Evolutionary conservation across 2,888 invertebrate genomes (phyloP).

Genomic region (Meganola albula): DNA sequence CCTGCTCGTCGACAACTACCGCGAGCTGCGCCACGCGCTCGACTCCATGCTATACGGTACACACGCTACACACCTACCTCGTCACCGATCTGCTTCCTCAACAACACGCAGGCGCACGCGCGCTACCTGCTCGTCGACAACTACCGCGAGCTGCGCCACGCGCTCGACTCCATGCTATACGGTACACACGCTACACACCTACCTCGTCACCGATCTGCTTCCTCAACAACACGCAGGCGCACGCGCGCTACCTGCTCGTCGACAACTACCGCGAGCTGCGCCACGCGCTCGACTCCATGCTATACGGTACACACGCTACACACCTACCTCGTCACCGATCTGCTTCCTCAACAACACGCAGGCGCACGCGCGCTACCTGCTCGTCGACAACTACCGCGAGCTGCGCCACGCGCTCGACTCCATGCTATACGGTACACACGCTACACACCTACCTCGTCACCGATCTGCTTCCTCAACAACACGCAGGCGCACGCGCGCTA

Average conservation of each 20-base stretch:
- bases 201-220: slow-evolving; percentile 82
- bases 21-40: slow-evolving; percentile 82
- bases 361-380: slow-evolving; percentile 82
- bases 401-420: slow-evolving; percentile 81
- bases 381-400: slow-evolving; percentile 86
- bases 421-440: slow-evolving; percentile 83
- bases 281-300: slow-evolving; percentile 78
- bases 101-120: slow-evolving; percentile 84
- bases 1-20: slow-evolving; percentile 85
- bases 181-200: no score
- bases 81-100: slow-evolving; percentile 83
- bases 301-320: no score
- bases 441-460: no score
- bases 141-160: slow-evolving; percentile 83
- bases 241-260: slow-evolving; percentile 84
- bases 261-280: slow-evolving; percentile 86
- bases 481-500: slow-evolving; percentile 84
- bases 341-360: slow-evolving; percentile 85
- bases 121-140: slow-evolving; percentile 84
- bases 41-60: slow-evolving; percentile 82
- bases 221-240: slow-evolving; percentile 82
- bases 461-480: slow-evolving; percentile 82
- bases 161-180: slow-evolving; percentile 81
- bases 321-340: no score
- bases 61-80: no score